phyloP scores from a whole-genome alignment of 1,140 invertebrate genomes.

The Nephotettix cincticeps region DNA sequence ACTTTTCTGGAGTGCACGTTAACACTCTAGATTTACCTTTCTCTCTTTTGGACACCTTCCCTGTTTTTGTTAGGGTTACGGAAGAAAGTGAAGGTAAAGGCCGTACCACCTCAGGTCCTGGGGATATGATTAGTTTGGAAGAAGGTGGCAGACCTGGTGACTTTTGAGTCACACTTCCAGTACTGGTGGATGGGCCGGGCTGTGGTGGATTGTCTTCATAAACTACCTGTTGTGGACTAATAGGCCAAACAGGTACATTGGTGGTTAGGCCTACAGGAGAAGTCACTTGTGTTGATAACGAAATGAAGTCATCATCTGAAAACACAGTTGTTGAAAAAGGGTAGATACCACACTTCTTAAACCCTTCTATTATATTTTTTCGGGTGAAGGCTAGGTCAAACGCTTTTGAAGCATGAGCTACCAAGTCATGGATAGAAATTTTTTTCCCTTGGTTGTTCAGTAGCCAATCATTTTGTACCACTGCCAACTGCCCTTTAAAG shows the following conservation, averaged over 20 bases:
- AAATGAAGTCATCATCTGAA: too few species aligned
- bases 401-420: too few species aligned
- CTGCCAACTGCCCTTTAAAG: too few species aligned
- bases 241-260: background rate
- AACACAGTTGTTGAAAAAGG: too few species aligned
- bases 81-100: background rate
- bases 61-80: background rate
- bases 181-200: background rate
- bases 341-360: too few species aligned
- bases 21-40: background rate
- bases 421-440: too few species aligned
- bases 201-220: background rate
- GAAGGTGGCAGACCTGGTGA: background rate
- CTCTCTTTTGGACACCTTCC: background rate
- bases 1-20: background rate
- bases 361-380: too few species aligned
- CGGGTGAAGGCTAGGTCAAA: too few species aligned
- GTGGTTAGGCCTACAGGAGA: background rate
- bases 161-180: background rate
- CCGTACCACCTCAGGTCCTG: background rate
- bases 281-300: slow-evolving; percentile 26
- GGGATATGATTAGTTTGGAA: background rate
- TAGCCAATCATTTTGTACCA: too few species aligned
- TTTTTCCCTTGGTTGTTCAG: too few species aligned
- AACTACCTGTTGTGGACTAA: background rate